Base-by-base conservation (phyloP, 2,888 invertebrate species). In the Linhomoeus sp. region DNA sequence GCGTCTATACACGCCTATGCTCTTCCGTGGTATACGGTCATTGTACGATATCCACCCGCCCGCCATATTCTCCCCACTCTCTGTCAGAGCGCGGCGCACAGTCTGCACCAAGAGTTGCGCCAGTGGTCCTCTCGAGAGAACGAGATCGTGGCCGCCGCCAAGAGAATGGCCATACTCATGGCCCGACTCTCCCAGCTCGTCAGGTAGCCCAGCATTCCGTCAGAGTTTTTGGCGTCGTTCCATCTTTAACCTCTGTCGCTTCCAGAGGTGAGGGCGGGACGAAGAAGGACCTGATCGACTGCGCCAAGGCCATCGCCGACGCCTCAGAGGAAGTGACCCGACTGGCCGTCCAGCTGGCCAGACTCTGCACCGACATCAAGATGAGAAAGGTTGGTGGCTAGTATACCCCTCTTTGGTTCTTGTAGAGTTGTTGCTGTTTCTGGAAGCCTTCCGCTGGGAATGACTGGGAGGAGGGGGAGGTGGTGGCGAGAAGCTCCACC, bases 51-150 rank as follows among this genome's bases (percentile, higher is more conserved):
- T n/a, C n/a, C n/a, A n/a, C n/a, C n/a, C n/a, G n/a, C n/a, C n/a
- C n/a, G n/a, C n/a, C n/a, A n/a, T n/a, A n/a, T n/a, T n/a, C n/a
- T n/a, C n/a, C n/a, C n/a, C n/a, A n/a, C n/a, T n/a, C n/a, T n/a
- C n/a, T n/a, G n/a, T n/a, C n/a, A n/a, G 86, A 85, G 90, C 73
- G 97, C 97, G 15, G 97, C 97, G 1, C 92, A 97, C 70, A 90
- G 88, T 56, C 75, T 97, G 40, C 94, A 97, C 71, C 81, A 87
- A 72, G 94, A 94, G 66, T 85, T 97, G 14, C 80, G 85, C 55
- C 94, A 97, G 66, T 99, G 94, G 94, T 92, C 92, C 0, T 88
- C 90, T 52, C 88, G 90, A 67, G 97, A 99, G 72, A 97, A 97
- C 70, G 92, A 97, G 67, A 86, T 99, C 63, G 90, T 97, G 63